Evolutionary conservation across 2,113 vertebrate species (phyloP).

Genomic region (Rhea pennata): DNA sequence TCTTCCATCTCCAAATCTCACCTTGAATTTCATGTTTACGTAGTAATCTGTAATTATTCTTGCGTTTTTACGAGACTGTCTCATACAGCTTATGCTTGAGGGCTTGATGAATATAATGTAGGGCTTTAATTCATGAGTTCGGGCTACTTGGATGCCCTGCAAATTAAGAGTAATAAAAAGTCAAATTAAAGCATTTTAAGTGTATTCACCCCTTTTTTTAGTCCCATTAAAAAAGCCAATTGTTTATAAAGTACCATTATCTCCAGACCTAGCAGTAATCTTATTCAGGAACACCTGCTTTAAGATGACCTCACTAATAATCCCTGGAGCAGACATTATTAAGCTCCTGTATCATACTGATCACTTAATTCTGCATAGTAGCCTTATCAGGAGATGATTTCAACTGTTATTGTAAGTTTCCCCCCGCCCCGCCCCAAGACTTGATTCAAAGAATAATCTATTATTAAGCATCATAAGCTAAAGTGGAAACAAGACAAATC

Average conservation of each 20-base stretch:
- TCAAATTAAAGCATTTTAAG: neutral
- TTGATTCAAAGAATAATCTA: neutral
- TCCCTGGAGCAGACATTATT: neutral
- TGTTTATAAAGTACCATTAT: neutral
- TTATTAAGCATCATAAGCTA: neutral
- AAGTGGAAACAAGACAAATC: neutral
- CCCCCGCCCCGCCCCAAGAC: too few species aligned
- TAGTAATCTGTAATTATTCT: slow-evolving; percentile 90
- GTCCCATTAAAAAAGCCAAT: neutral
- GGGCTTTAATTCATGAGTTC: slow-evolving; percentile 88
- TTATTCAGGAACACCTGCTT: neutral
- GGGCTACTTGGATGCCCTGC: slow-evolving; percentile 86
- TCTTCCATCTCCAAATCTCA: slow-evolving; percentile 54
- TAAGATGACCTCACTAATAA: neutral
- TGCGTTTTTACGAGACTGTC: slow-evolving; percentile 84
- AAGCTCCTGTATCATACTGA: neutral
- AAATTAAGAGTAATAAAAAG: neutral
- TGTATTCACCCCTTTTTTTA: neutral
- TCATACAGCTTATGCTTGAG: slow-evolving; percentile 82
- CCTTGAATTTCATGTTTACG: slow-evolving; percentile 89
- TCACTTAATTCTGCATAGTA: neutral
- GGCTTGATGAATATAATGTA: slow-evolving; percentile 95
- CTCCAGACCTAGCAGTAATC: neutral
- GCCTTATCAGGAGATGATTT: neutral
- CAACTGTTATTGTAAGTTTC: neutral